Percentiles rank a stretch among this genome's conserved stretches.
Conservation (phyloP, 1,140 invertebrate genomes). For the Zaprionus africanus region DNA sequence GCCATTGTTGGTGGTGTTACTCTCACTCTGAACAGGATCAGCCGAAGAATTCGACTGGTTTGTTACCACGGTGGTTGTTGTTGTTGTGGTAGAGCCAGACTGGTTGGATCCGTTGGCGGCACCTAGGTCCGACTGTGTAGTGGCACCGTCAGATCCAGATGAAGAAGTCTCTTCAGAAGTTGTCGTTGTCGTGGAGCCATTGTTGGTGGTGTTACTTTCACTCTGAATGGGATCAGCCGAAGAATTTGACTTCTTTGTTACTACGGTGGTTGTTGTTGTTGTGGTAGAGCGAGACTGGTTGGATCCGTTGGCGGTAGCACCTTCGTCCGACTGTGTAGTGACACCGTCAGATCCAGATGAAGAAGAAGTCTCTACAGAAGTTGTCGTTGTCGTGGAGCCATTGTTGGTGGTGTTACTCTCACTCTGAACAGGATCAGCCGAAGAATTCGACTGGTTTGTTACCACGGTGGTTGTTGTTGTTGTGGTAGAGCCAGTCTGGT, state of each 20-base stretch:
- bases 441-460: background rate
- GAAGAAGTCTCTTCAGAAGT: background rate
- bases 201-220: background rate
- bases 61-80: no score
- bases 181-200: slow-evolving; percentile 2
- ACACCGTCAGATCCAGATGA: background rate
- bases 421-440: background rate
- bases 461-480: slow-evolving; percentile 4
- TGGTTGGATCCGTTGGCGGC: no score
- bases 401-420: background rate
- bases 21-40: no score
- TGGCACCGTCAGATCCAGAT: no score
- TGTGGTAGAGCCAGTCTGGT: background rate
- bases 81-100: no score
- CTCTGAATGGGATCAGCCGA: background rate
- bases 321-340: background rate
- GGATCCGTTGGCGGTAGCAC: background rate
- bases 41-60: no score
- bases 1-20: no score
- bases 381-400: slow-evolving; percentile 8
- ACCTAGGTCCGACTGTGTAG: no score
- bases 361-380: background rate
- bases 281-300: background rate
- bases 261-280: slow-evolving; percentile 1
- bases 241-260: background rate